phyloP scores from a whole-genome alignment of 2,888 invertebrate species.

The Iphiclides podalirius region DNA sequence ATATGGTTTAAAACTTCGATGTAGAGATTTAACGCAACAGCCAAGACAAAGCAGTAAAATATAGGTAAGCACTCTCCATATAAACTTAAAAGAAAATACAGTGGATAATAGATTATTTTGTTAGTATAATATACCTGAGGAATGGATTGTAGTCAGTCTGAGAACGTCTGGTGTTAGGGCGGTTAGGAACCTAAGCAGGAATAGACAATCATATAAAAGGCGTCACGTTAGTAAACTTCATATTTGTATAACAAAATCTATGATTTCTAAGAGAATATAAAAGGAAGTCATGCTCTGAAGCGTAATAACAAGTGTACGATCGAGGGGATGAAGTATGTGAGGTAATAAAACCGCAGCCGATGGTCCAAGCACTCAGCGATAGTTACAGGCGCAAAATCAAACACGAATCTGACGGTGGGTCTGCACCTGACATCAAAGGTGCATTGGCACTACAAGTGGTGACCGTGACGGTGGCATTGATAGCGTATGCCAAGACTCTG shows the following conservation, averaged over 20 bases:
- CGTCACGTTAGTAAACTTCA: conserved; percentile 29
- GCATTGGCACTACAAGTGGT: conserved; percentile 62
- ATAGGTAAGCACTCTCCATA: conserved; percentile 75
- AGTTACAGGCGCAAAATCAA: conserved; percentile 48
- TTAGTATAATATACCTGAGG: conserved; percentile 70
- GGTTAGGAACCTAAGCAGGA: conserved; percentile 76
- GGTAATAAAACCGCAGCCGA: conserved; percentile 48
- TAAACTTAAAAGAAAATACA: conserved; percentile 41
- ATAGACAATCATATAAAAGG: conserved; percentile 36
- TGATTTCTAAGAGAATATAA: neutral
- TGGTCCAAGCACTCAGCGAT: conserved; percentile 67
- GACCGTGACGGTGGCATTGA: conserved; percentile 76
- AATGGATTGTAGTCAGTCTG: conserved; percentile 78
- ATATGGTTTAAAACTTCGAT: no score
- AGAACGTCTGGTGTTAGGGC: conserved; percentile 78
- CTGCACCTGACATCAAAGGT: conserved; percentile 32
- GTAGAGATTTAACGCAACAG: conserved; percentile 31
- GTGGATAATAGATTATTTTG: conserved; percentile 29
- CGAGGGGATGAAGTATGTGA: neutral
- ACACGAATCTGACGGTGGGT: conserved; percentile 23
- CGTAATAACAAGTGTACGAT: no score
- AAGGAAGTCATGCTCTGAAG: no score
- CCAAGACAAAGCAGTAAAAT: conserved; percentile 42
- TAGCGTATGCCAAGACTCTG: conserved; percentile 76
- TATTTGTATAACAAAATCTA: no score